Base-by-base conservation (phyloP, 2,797 vertebrate genomes). In the Aquila chrysaetos region DNA sequence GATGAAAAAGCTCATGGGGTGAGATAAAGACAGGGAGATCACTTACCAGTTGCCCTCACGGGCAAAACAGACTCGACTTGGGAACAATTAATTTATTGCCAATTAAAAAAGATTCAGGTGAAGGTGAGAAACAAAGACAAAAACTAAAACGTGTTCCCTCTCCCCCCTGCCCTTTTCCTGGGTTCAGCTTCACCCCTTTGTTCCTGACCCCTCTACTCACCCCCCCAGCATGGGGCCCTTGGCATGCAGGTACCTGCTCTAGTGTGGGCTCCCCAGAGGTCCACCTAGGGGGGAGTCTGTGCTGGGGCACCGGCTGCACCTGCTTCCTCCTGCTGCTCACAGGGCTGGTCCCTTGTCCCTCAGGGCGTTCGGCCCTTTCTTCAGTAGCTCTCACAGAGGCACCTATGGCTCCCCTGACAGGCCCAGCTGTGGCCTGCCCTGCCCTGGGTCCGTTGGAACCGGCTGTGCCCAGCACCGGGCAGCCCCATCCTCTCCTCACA, bases 11-110 rank as follows among this genome's bases (percentile, higher is more conserved):
- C 13, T 85, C 3, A 0, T n/a, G 59, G 33, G 25, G 10, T 3
- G 2, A 43, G 24, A 19, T 44, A 30, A 37, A 44, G 39, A 24
- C 25, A 18, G 56, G 27, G 35, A 64, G 57, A 16, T 44, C 22
- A 11, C 20, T 44, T 49, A 19, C 7, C 6, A 12, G 1, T 39
- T 41, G 20, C 13, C 20, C 30, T 56, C 18, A 13, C 0, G 2
- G 12, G 37, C 41, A 85, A 44, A 92, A 27, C 24, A 39, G 33
- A 5, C 51, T 51, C 0, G 0, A 12, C 33, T 70, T 46, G 49
- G 30, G n/a, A 16, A 63, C 68, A 68, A 51, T 20, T 19, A 18
- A 60, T 54, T 68, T 75, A 49, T 49, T 68, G 37, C 5, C 33
- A 39, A 1, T 51, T 84, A 35, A 68, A 15, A n/a, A 44, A 57